phyloP scores from a whole-genome alignment of 2,113 vertebrate species.

The Probosciger aterrimus region DNA sequence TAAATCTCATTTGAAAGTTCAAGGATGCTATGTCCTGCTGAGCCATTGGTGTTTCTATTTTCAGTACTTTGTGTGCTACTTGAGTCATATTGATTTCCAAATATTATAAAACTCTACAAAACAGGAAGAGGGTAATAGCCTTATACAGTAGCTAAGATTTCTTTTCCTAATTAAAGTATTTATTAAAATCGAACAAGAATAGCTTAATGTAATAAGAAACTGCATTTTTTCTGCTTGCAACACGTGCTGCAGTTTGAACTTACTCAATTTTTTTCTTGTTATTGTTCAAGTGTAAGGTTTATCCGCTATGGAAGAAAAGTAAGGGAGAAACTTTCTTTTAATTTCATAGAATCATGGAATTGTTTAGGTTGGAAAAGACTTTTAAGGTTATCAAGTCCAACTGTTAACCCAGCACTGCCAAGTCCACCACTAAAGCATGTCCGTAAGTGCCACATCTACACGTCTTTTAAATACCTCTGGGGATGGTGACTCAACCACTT shows the following conservation, averaged over 20 bases:
- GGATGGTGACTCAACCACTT: no score
- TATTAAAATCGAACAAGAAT: constrained; percentile 56
- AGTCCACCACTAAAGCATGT: neutral
- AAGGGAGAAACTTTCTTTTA: neutral
- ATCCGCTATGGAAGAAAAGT: neutral
- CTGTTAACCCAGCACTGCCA: neutral
- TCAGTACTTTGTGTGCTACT: constrained; percentile 58
- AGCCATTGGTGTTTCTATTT: constrained; percentile 55
- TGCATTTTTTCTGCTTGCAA: neutral
- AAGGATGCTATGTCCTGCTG: constrained; percentile 51
- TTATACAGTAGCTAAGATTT: neutral
- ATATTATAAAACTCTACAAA: constrained; percentile 62
- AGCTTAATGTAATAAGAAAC: neutral
- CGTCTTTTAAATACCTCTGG: no score
- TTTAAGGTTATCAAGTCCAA: neutral
- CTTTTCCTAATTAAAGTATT: constrained; percentile 41
- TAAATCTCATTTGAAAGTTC: constrained; percentile 34
- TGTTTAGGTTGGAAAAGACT: neutral
- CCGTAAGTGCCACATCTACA: neutral
- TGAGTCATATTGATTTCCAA: constrained; percentile 67
- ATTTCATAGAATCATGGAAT: neutral
- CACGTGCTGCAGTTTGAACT: neutral
- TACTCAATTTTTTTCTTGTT: neutral
- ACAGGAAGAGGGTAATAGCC: constrained; percentile 57
- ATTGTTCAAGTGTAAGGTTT: neutral